Evolutionary conservation across 2,888 invertebrate genomes (phyloP).

Genomic region (Selenia dentaria): DNA sequence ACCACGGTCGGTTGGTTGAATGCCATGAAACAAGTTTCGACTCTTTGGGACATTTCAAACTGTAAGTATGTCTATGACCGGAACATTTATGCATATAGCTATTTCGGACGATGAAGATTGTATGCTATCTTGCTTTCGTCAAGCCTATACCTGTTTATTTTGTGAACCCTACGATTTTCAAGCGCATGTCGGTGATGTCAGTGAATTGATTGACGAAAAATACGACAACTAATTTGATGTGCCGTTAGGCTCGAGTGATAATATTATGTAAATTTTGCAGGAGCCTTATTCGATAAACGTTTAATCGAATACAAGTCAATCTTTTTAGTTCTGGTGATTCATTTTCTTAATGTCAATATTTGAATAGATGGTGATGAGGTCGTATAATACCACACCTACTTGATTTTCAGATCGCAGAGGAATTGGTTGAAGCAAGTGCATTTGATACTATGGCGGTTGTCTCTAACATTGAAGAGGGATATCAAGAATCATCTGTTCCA

Average conservation of each 20-base stretch:
- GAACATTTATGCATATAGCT: no score
- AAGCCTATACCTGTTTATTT: no score
- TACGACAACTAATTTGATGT: no score
- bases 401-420: slow-evolving; percentile 55
- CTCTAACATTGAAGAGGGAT: slow-evolving; percentile 85
- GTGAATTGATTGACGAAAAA: no score
- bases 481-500: slow-evolving; percentile 82
- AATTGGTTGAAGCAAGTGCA: slow-evolving; percentile 86
- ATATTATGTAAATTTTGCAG: slow-evolving; percentile 13
- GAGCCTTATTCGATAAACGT: slow-evolving; percentile 8
- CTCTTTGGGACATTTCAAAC: slow-evolving; percentile 27
- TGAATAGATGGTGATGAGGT: slow-evolving; percentile 18
- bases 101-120: no score
- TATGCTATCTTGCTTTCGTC: no score
- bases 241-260: slow-evolving; percentile 16
- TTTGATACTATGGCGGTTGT: slow-evolving; percentile 88
- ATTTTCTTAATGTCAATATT: slow-evolving; percentile 31
- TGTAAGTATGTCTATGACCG: slow-evolving; percentile 41
- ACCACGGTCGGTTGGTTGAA: slow-evolving; percentile 35
- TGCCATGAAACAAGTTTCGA: slow-evolving; percentile 33
- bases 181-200: no score
- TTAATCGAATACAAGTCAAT: slow-evolving; percentile 8
- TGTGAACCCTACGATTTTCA: no score
- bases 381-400: no score
- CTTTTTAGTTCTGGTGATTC: slow-evolving; percentile 35